Percentiles rank a stretch among this genome's conserved stretches.
Evolutionary conservation across 2,113 vertebrate species (phyloP).

Genomic region (Benitochromis conjunctus): DNA sequence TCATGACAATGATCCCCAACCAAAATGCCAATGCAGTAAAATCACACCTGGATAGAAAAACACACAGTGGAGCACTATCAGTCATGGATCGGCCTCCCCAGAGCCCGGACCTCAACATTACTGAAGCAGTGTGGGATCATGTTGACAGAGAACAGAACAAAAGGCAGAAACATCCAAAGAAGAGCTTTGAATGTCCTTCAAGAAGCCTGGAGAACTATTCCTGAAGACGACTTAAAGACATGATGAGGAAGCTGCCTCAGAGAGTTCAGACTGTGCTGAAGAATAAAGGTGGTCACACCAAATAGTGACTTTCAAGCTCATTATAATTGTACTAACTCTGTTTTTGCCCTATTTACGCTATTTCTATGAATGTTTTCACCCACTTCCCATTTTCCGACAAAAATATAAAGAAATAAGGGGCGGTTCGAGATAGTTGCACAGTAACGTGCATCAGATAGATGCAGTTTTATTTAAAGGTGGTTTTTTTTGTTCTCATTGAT

Average conservation of each 20-base stretch:
- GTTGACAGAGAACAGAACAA: not conserved
- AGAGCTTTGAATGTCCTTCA: not conserved
- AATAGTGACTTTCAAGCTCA: not conserved
- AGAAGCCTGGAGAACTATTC: not conserved
- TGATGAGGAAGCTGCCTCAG: not conserved
- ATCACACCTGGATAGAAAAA: not conserved
- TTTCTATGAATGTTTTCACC: not conserved
- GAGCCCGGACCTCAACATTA: not conserved
- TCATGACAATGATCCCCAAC: no score
- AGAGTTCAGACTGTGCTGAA: not conserved
- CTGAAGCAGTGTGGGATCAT: not conserved
- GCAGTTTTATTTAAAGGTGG: not conserved
- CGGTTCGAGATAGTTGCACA: not conserved
- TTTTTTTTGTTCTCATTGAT: not conserved
- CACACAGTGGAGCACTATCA: not conserved
- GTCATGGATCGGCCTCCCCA: not conserved
- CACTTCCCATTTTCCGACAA: not conserved
- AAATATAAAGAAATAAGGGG: not conserved
- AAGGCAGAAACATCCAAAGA: not conserved
- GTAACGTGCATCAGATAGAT: not conserved
- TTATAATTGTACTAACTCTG: not conserved
- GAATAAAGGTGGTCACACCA: not conserved
- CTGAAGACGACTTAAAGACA: not conserved
- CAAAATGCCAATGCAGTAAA: not conserved
- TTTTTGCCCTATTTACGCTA: not conserved